These are phyloP conservation scores for Emys orbicularis DNA, from an alignment of 2,797 vertebrate species.

Conservation along the genomic window DNA sequence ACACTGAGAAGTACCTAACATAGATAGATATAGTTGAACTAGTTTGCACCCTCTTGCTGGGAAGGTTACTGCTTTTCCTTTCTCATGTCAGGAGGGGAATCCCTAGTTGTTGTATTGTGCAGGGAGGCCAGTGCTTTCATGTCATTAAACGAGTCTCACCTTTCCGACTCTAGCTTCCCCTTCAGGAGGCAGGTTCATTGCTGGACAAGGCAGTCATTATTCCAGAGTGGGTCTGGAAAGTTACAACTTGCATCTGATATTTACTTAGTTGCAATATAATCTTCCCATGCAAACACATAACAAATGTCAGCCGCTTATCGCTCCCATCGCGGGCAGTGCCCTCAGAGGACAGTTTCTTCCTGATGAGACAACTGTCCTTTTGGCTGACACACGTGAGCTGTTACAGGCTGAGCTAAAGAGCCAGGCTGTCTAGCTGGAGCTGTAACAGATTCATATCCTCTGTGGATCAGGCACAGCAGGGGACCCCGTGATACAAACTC, in stretches of 20 bases:
- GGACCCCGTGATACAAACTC: too few species aligned
- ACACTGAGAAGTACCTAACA: too few species aligned
- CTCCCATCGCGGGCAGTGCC: background rate
- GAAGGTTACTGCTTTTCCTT: background rate
- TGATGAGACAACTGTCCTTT: background rate
- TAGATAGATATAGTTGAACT: too few species aligned
- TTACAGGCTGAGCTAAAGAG: background rate
- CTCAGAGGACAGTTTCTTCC: accelerated
- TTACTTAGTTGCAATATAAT: background rate
- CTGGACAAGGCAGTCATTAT: slow-evolving; percentile 24
- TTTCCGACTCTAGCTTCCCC: background rate
- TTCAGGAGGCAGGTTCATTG: background rate
- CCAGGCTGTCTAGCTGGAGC: background rate
- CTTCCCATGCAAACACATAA: too few species aligned
- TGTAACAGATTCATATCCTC: too few species aligned
- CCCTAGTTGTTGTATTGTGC: background rate
- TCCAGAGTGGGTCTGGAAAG: background rate
- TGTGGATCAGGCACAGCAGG: too few species aligned
- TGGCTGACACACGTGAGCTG: accelerated
- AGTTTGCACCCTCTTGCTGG: background rate
- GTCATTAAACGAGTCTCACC: slow-evolving; percentile 9
- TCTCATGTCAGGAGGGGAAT: background rate
- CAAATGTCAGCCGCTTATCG: background rate
- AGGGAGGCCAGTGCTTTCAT: background rate
- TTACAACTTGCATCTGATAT: background rate